phyloP scores from a whole-genome alignment of 2,797 vertebrate genomes.

The Eutrigla gurnardus region DNA sequence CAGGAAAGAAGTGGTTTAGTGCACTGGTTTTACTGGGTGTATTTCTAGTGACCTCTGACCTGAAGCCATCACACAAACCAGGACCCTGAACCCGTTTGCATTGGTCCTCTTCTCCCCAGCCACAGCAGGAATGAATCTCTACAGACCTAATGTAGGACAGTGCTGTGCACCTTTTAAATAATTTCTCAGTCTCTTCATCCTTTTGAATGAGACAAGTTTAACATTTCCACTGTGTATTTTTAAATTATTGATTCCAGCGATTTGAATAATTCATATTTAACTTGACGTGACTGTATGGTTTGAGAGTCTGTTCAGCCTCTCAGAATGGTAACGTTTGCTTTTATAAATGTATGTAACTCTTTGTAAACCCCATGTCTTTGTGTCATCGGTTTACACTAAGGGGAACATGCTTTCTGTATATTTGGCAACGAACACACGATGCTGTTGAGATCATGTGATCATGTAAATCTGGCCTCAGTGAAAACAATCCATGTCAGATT shows the following conservation, averaged over 20 bases:
- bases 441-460: neutral
- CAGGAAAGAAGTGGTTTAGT: too few relatives aligned
- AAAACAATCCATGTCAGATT: too few relatives aligned
- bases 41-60: neutral
- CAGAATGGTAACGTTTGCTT: neutral
- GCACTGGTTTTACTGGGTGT: too few relatives aligned
- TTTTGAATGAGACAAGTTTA: conserved; percentile 29
- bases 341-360: neutral
- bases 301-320: conserved; percentile 3
- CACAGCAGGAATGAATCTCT: conserved; percentile 19
- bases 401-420: neutral
- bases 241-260: conserved; percentile 43
- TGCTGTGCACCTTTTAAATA: conserved; percentile 46
- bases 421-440: neutral
- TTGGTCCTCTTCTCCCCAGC: neutral
- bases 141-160: conserved; percentile 22
- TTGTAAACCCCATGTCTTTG: neutral
- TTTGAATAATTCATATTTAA: conserved; percentile 56
- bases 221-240: conserved; percentile 35
- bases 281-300: conserved; percentile 23
- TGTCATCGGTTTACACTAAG: neutral
- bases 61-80: neutral
- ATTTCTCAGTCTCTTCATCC: conserved; percentile 37
- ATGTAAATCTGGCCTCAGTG: too few relatives aligned
- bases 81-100: neutral